Base-by-base conservation (phyloP, 2,888 invertebrate genomes). In the Macropis europaea region DNA sequence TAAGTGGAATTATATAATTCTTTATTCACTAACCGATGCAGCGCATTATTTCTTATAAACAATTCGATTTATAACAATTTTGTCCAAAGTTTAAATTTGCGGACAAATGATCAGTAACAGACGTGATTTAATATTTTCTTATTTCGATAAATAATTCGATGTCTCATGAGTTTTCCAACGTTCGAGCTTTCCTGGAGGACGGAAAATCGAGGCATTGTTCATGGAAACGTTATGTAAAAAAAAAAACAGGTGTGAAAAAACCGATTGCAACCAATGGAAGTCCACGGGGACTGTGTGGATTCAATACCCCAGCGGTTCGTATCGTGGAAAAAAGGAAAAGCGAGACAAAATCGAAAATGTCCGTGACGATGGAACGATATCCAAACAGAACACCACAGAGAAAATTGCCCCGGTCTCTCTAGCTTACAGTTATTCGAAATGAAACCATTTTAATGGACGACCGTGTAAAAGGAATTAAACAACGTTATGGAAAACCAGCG, bases 201-300 rank as follows among this genome's bases (percentile, higher is more conserved):
- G 62, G 67, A 66, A 74, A 70, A 70, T 70, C 62, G 70, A 36
- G n/a, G n/a, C 30, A 53, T 48, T 43, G 43, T 61, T 56, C 43
- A 13, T 45, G 42, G 53, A 61, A n/a, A 36, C 38, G 30, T 47
- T 47, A 68, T 15, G 57, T n/a, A 60, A 59, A 68, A 69, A 73
- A 22, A 28, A n/a, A 11, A 22, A 61, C 26, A 54, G 59, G 68
- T 30, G 76, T 38, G 59, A 70, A 60, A 62, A 78, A 76, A 75
- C 56, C 68, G 52, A 76, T 71, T 36, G 71, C 50, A 66, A 76
- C 69, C 77, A 61, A 47, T 32, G 43, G 9, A 60, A 60, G 67
- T 74, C 77, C 62, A 52, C 28, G 17, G 77, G 69, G 74, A 77
- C 42, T 38, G 36, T 9, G 47, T 40, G 76, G 63, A 79, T 79